phyloP scores from a whole-genome alignment of 2,113 vertebrate species.

The Myotis davidii region DNA sequence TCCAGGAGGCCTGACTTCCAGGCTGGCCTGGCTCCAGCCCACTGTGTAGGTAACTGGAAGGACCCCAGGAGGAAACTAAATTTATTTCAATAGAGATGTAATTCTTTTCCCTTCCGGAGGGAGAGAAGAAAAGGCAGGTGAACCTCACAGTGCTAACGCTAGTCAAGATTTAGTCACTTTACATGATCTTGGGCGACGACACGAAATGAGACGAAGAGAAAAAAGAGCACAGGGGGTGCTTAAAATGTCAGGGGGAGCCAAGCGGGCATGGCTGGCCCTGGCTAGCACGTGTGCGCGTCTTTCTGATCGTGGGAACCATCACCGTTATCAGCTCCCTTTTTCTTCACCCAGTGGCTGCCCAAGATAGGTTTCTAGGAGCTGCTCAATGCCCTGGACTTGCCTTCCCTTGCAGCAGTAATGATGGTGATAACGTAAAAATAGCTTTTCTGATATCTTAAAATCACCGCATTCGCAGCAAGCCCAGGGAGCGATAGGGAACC shows the following conservation, averaged over 20 bases:
- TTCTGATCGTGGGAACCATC: background rate
- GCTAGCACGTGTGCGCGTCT: background rate
- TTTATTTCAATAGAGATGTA: background rate
- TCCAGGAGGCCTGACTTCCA: background rate
- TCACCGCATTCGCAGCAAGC: slow-evolving; percentile 21
- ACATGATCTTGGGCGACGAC: slow-evolving; percentile 35
- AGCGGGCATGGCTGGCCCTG: background rate
- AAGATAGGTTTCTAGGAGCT: background rate
- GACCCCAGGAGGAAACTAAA: background rate
- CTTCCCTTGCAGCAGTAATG: background rate
- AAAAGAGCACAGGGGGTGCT: background rate
- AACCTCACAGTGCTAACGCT: background rate
- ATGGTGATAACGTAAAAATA: slow-evolving; percentile 29
- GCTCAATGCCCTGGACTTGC: background rate
- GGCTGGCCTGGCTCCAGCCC: background rate
- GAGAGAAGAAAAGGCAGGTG: background rate
- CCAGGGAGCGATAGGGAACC: background rate
- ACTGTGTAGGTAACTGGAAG: background rate
- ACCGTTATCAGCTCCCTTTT: background rate
- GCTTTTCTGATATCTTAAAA: background rate
- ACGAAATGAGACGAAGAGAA: slow-evolving; percentile 6
- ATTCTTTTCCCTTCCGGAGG: background rate
- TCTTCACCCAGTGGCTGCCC: background rate
- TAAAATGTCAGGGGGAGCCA: too few species aligned
- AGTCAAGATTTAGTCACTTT: background rate